phyloP scores from a whole-genome alignment of 2,888 invertebrate species.

The Ephialtes manifestator region DNA sequence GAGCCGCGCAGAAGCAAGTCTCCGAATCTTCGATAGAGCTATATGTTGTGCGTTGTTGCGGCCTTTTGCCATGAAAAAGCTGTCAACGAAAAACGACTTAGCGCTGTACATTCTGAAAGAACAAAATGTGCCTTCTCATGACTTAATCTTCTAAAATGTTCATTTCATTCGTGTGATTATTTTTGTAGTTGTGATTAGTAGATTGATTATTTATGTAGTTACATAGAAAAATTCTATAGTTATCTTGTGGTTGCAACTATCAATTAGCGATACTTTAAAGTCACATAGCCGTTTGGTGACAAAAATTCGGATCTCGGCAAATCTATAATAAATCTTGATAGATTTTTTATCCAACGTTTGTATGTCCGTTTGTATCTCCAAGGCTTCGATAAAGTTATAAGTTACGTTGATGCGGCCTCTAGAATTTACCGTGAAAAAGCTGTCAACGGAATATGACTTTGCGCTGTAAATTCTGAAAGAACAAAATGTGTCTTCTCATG shows the following conservation, averaged over 20 bases:
- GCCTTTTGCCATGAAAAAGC: neutral
- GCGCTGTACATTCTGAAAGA: neutral
- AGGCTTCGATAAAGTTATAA: neutral
- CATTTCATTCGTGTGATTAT: no score
- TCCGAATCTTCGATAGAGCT: slow-evolving; percentile 2
- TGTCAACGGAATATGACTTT: neutral
- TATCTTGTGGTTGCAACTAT: no score
- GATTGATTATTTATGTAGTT: no score
- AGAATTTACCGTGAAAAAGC: neutral
- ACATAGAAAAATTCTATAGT: no score
- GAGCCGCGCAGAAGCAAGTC: slow-evolving; percentile 54
- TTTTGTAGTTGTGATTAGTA: no score
- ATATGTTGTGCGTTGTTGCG: neutral
- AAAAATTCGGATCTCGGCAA: no score
- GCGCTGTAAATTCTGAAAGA: neutral
- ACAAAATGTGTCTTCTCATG: slow-evolving; percentile 11
- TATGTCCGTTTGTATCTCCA: neutral
- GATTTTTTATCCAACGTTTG: no score
- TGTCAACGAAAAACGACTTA: neutral
- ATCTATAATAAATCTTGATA: no score
- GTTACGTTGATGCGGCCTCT: neutral
- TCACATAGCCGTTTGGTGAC: no score
- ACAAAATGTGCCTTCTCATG: slow-evolving; percentile 10
- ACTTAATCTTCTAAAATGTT: slow-evolving; percentile 1
- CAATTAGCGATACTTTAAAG: no score